Base-by-base conservation (phyloP, 2,797 vertebrate genomes). In the Linurgus olivaceus region DNA sequence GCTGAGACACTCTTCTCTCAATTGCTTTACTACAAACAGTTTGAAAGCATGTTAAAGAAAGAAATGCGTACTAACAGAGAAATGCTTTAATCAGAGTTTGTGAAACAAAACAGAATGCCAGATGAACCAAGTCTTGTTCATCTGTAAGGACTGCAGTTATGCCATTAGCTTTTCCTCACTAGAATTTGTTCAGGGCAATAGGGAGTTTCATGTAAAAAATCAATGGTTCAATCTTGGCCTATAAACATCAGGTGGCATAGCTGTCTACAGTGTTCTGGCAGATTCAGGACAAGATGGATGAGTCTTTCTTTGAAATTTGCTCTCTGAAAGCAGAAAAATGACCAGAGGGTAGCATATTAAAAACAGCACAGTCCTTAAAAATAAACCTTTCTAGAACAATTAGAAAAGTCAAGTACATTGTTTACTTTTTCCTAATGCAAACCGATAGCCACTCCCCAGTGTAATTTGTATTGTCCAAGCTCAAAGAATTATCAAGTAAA, bases 241-340 rank as follows among this genome's bases (percentile, higher is more conserved):
- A 33, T 73, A 74, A 95, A 89, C 44, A 89, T 40, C 58, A 71
- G 44, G 51, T 51, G 83, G 58, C 2, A 0, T 31, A 86, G 33
- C 40, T 4, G 3, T 82, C 44, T 71, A 44, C 52, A 77, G 71
- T 10, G 44, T 59, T 90, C 81, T 94, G 90, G 57, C 68, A 93
- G 75, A 48, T 79, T 82, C 45, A 51, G 42, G 71, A 72, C 63
- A 93, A 95, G 93, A 97, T 85, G 40, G 75, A 96, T 94, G 79
- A 52, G 63, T 52, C 33, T 63, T 29, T 85, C 35, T 70, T 94
- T 88, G 84, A 93, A 94, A 91, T 87, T 86, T 94, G 17, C 31
- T 96, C 54, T 91, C 81, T 66, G 38, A 84, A 68, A 71, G 90
- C 10, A 55, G 37, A 67, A 93, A 90, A 94, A 96, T 59, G 79